These are phyloP conservation scores for Luperina nickerlii DNA, from an alignment of 2,888 invertebrate genomes.

Conservation along the genomic window DNA sequence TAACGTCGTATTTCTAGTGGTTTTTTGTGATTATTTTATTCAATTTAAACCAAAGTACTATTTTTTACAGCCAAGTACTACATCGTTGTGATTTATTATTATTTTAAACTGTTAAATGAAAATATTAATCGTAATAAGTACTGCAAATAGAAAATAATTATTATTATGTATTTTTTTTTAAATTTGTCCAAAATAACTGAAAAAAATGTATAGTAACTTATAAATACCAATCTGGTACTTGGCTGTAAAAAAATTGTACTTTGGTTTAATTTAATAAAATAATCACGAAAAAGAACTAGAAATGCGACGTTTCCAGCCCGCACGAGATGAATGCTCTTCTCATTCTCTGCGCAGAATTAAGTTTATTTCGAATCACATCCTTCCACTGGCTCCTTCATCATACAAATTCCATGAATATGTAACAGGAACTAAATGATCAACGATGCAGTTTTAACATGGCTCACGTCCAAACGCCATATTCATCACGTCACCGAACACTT, in stretches of 20 bases:
- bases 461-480: slow-evolving; percentile 35
- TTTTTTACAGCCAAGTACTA: background rate
- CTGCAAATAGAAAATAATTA: too few relatives aligned
- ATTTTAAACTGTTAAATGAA: too few relatives aligned
- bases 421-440: slow-evolving; percentile 46
- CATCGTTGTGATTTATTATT: too few relatives aligned
- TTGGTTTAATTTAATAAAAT: background rate
- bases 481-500: slow-evolving; percentile 27
- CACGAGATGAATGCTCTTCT: background rate
- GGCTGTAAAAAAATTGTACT: too few relatives aligned
- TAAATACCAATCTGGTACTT: too few relatives aligned
- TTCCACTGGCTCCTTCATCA: slow-evolving; percentile 1
- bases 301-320: background rate
- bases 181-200: too few relatives aligned
- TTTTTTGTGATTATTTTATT: background rate
- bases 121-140: too few relatives aligned
- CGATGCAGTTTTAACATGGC: slow-evolving; percentile 38
- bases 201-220: too few relatives aligned
- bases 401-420: slow-evolving; percentile 38
- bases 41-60: background rate
- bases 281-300: background rate
- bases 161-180: too few relatives aligned
- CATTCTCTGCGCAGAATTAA: background rate
- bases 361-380: background rate
- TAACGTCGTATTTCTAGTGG: background rate